Percentiles rank a stretch among this genome's conserved stretches.
Conservation (phyloP, 2,797 vertebrate genomes). For the Telmatherina bonti region DNA sequence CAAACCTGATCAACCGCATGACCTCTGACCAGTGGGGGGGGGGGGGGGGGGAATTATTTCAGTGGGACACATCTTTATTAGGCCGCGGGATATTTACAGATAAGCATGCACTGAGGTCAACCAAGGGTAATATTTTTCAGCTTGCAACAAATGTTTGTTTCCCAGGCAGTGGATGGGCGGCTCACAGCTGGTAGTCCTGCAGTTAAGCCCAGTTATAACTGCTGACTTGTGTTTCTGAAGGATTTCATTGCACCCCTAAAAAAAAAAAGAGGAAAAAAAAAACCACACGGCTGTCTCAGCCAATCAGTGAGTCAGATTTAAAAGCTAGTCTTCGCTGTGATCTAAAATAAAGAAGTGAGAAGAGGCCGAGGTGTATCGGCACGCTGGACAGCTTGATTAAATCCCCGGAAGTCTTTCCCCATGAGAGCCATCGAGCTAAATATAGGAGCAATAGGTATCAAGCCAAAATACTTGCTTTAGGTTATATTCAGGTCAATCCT, state of each 20-base stretch:
- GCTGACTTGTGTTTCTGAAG: slow-evolving; percentile 69
- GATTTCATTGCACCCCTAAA: slow-evolving; percentile 59
- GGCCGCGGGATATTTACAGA: slow-evolving; percentile 51
- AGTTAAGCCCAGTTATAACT: slow-evolving; percentile 56
- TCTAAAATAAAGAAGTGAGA: slow-evolving; percentile 64
- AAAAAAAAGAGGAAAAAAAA: slow-evolving; percentile 30
- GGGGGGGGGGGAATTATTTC: slow-evolving; percentile 33
- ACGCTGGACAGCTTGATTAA: slow-evolving; percentile 51
- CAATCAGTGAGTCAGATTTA: slow-evolving; percentile 57
- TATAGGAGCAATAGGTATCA: slow-evolving; percentile 63
- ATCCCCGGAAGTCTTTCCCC: slow-evolving; percentile 71
- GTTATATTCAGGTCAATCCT: slow-evolving; percentile 38
- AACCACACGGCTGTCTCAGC: slow-evolving; percentile 56
- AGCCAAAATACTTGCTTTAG: slow-evolving; percentile 33
- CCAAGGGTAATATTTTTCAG: slow-evolving; percentile 55
- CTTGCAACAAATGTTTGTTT: slow-evolving; percentile 40
- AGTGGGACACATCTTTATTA: slow-evolving; percentile 20
- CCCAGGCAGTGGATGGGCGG: slow-evolving; percentile 32
- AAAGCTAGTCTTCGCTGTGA: slow-evolving; percentile 51
- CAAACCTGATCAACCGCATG: slow-evolving; percentile 5
- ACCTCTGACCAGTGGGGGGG: neutral
- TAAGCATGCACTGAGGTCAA: slow-evolving; percentile 46
- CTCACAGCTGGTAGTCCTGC: slow-evolving; percentile 63
- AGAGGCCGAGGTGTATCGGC: slow-evolving; percentile 47
- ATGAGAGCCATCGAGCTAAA: slow-evolving; percentile 58